Evolutionary conservation across 1,140 invertebrate genomes (phyloP).

Genomic region (Diabrotica undecimpunctata): DNA sequence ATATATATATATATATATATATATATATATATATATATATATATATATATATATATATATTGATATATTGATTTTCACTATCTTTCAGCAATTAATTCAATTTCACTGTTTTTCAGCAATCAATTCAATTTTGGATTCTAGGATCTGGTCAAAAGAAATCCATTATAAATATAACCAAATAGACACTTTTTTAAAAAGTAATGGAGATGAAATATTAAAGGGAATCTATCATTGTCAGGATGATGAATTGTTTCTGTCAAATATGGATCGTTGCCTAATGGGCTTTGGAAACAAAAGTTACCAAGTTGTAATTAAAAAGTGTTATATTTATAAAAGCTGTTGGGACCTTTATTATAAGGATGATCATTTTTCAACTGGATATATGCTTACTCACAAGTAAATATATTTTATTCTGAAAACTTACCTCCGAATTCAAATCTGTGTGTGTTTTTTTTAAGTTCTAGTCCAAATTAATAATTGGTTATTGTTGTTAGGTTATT

Average conservation of each 20-base stretch:
- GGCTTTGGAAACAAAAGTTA: constrained; percentile 24
- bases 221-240: constrained; percentile 5
- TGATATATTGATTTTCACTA: neutral
- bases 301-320: constrained; percentile 7
- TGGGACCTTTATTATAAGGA: constrained; percentile 18
- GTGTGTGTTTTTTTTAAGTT: too few species aligned
- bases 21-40: too few species aligned
- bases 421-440: too few species aligned
- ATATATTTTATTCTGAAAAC: too few species aligned
- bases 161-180: constrained; percentile 21
- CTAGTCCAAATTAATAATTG: neutral
- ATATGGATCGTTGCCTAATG: constrained; percentile 23
- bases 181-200: constrained; percentile 6
- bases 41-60: too few species aligned
- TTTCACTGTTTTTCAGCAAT: constrained; percentile 1
- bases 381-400: constrained; percentile 31
- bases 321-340: constrained; percentile 15
- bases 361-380: constrained; percentile 13
- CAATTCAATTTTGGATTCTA: constrained; percentile 22
- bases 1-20: too few species aligned
- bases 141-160: constrained; percentile 27
- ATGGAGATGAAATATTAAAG: neutral
- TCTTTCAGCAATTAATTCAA: constrained; percentile 11
- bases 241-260: neutral
- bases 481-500: constrained; percentile 27